Evolutionary conservation across 2,113 vertebrate genomes (phyloP).

Genomic region (Gadus macrocephalus): DNA sequence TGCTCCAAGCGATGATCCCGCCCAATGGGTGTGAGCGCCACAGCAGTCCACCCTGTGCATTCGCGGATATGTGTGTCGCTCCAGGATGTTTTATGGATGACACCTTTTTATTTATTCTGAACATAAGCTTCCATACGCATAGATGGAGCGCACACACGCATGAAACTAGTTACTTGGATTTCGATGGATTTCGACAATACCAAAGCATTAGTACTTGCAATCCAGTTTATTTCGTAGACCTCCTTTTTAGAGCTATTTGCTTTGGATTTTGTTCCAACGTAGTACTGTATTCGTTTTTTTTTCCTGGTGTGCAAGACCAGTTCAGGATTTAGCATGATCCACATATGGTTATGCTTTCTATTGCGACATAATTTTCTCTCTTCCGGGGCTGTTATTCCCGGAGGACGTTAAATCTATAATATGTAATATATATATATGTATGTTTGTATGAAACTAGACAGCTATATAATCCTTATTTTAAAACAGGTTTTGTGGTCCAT

Average conservation of each 20-base stretch:
- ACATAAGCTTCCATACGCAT: constrained; percentile 57
- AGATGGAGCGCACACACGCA: constrained; percentile 44
- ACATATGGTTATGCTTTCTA: no score
- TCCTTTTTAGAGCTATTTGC: constrained; percentile 14
- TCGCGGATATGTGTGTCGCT: constrained; percentile 32
- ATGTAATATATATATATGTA: no score
- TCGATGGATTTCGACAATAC: not conserved
- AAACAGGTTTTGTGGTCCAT: no score
- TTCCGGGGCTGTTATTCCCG: no score
- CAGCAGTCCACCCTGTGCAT: constrained; percentile 31
- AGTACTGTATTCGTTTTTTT: no score
- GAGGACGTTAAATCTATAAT: no score
- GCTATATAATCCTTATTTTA: no score
- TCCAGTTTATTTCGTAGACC: not conserved
- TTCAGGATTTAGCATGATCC: no score
- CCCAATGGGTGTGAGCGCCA: constrained; percentile 45
- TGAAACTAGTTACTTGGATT: constrained; percentile 14
- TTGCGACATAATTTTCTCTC: no score
- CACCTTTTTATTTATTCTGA: constrained; percentile 48
- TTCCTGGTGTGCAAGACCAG: no score
- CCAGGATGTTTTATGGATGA: constrained; percentile 51
- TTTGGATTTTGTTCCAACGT: no score
- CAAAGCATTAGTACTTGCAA: not conserved
- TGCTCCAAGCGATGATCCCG: constrained; percentile 58
- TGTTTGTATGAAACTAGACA: no score